Percentiles rank a stretch among this genome's conserved stretches.
These are phyloP conservation scores for Dryas iulia DNA, from an alignment of 1,140 invertebrate species.

Conservation along the genomic window DNA sequence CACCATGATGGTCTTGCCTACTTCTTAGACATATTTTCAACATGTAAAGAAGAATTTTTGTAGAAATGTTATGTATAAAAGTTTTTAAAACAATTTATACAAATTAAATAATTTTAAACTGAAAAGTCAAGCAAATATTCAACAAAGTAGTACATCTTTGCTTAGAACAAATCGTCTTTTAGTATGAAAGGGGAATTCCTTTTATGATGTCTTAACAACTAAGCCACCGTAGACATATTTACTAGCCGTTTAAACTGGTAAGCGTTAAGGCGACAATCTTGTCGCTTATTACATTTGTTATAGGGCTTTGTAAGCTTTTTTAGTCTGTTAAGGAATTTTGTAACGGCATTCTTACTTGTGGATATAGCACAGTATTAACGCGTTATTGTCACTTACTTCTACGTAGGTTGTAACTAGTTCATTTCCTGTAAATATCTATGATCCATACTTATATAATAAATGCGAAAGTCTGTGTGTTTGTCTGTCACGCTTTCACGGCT, in stretches of 20 bases:
- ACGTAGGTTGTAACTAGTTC: neutral
- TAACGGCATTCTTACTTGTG: neutral
- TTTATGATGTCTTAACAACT: constrained; percentile 45
- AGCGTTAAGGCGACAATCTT: constrained; percentile 3
- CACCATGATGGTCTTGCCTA: too few species aligned
- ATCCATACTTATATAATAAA: too few species aligned
- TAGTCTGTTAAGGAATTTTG: neutral
- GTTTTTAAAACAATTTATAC: too few species aligned
- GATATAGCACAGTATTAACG: neutral
- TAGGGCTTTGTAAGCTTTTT: neutral
- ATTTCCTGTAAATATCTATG: too few species aligned
- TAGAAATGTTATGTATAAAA: too few species aligned
- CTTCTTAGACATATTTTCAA: too few species aligned
- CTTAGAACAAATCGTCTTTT: constrained; percentile 42
- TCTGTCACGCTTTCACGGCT: too few species aligned
- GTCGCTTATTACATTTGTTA: neutral
- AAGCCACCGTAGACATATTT: constrained; percentile 9
- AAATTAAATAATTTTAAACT: too few species aligned
- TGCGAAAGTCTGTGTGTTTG: too few species aligned
- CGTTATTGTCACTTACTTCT: neutral
- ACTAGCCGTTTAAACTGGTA: neutral
- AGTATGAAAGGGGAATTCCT: constrained; percentile 40
- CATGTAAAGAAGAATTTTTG: too few species aligned
- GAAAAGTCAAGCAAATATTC: neutral
- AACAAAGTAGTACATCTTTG: neutral